Evolutionary conservation across 2,888 invertebrate genomes (phyloP), one percentile per base, ranked within the genome.

Genomic region (Ennomos erosarius): DNA sequence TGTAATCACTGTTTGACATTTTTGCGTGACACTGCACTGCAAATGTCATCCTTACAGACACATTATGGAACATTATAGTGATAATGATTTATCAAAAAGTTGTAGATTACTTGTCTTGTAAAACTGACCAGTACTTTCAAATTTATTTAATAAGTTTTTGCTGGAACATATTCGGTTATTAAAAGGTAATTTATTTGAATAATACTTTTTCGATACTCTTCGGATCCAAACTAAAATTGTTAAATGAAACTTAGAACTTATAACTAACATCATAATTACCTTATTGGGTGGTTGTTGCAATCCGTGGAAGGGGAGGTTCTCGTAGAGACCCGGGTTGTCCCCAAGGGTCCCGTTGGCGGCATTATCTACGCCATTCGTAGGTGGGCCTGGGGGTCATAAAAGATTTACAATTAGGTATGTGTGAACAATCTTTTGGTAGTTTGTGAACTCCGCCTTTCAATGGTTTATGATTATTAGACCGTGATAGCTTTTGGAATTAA

Each of bases 281-380:
- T 98, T 98, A 91, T 97, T 96, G 78, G 97, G 98, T 82, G 98
- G 97, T 90, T 97, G 96, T 93, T 98, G 98, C 82, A 98, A 95
- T 77, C 98, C 98, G 88, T 98, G 98, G 95, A 98, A 98, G 82
- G 98, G 98, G 81, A 98, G 95, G 93, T 98, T 98, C 93, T 98
- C 98, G 94, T 98, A 98, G 84, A 96, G 96, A 86, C 97, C 97
- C 74, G 96, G 96, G 87, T 96, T 95, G 87, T 97, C 97, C 91
- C 95, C 94, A 45, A 90, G 74, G 74, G 79, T 93, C 93, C 96
- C 94, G 94, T 95, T 93, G 66, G 87, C 82, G 63, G 87, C 86
- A 90, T 87, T 91, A 92, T 91, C 92, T 94, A 89, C 84, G 87
- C 92, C 92, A 91, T 91, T 92, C 84, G 90, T 82, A 89, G 91